Evolutionary conservation across 2,888 invertebrate species (phyloP).

Genomic region (Hedychridium roseum): DNA sequence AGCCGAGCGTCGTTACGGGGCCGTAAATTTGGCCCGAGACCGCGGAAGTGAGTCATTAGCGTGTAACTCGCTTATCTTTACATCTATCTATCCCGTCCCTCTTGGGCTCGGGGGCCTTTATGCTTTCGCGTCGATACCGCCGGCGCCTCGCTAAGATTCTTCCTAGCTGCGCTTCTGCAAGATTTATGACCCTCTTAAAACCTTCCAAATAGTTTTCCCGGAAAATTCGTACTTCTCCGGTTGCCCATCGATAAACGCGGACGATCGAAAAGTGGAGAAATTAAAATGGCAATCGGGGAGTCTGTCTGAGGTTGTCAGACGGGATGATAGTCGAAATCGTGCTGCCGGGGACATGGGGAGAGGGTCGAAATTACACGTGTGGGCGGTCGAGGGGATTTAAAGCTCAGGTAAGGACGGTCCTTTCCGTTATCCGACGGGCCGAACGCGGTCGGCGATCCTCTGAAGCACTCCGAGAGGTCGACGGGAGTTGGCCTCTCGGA

Average conservation of each 20-base stretch:
- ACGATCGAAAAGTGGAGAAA: too few species aligned
- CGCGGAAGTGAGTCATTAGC: slow-evolving; percentile 26
- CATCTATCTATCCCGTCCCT: slow-evolving; percentile 10
- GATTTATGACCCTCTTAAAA: slow-evolving; percentile 26
- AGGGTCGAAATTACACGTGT: too few species aligned
- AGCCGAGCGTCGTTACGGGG: too few species aligned
- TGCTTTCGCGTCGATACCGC: slow-evolving; percentile 15
- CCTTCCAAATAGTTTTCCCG: too few species aligned
- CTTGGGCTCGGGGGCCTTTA: slow-evolving; percentile 4
- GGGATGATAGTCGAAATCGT: too few species aligned
- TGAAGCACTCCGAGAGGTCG: slow-evolving; percentile 1
- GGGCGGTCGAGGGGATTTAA: not conserved
- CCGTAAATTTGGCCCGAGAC: slow-evolving; percentile 26
- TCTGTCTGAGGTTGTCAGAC: too few species aligned
- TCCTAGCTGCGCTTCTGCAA: slow-evolving; percentile 8
- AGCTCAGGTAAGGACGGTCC: too few species aligned
- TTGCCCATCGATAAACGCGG: too few species aligned
- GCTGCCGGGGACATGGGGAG: too few species aligned
- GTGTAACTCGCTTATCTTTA: slow-evolving; percentile 13
- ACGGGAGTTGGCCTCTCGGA: slow-evolving; percentile 13
- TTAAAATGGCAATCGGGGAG: too few species aligned
- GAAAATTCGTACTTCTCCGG: too few species aligned
- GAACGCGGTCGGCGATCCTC: slow-evolving; percentile 7
- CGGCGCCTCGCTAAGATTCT: not conserved
- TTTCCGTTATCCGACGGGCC: slow-evolving; percentile 1